Percentiles rank a stretch among this genome's conserved stretches.
Evolutionary conservation across 2,113 vertebrate genomes (phyloP).

Genomic region (Albula glossodonta): DNA sequence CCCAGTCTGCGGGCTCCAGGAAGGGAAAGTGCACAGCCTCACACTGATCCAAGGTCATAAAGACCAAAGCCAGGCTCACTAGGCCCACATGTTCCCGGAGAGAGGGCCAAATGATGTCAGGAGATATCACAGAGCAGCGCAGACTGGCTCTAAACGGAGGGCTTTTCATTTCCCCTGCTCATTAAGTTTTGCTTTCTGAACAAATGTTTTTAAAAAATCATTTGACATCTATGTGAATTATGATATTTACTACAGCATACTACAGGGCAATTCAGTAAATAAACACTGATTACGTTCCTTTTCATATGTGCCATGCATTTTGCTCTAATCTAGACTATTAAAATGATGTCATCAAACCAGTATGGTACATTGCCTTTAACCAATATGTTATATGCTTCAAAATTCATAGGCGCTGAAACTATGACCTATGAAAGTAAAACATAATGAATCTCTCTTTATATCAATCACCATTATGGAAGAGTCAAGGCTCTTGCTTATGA

Average conservation of each 20-base stretch:
- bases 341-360: no score
- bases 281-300: no score
- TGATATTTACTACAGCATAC: not conserved
- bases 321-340: no score
- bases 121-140: not conserved
- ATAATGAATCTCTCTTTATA: not conserved
- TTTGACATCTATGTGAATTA: not conserved
- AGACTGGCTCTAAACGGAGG: not conserved
- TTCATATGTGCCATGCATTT: no score
- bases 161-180: not conserved
- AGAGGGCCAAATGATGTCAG: not conserved
- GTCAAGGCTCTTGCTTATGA: not conserved
- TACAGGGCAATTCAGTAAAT: not conserved
- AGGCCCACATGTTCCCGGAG: conserved; percentile 10
- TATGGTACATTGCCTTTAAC: no score
- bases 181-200: not conserved
- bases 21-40: conserved; percentile 10
- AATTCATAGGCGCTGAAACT: no score
- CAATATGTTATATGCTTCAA: no score
- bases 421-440: no score
- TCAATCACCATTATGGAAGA: conserved; percentile 1
- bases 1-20: conserved; percentile 24
- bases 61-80: conserved; percentile 10
- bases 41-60: not conserved
- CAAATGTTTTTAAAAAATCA: not conserved